phyloP scores from a whole-genome alignment of 2,113 vertebrate species.

The Laterallus jamaicensis region DNA sequence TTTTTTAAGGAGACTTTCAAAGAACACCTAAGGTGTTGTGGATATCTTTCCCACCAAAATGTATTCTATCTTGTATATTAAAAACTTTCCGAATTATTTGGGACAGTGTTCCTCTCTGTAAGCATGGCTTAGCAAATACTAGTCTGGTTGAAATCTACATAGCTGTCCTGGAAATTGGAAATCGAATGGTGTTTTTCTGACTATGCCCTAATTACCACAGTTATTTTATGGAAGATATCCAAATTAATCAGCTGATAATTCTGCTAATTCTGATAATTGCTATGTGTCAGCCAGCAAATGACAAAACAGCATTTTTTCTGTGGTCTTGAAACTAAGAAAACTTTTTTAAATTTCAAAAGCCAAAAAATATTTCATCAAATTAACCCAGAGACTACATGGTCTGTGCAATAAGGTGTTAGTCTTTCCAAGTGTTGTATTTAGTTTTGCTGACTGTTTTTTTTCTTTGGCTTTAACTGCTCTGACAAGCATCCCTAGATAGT shows the following conservation, averaged over 20 bases:
- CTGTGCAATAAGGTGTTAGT: background rate
- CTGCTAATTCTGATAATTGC: no score
- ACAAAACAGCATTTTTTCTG: background rate
- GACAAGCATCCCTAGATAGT: background rate
- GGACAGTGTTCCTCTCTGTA: background rate
- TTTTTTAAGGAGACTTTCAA: background rate
- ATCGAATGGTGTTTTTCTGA: background rate
- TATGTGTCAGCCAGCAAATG: background rate
- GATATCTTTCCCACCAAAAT: background rate
- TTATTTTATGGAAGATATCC: background rate
- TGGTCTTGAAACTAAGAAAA: background rate
- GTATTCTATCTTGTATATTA: background rate
- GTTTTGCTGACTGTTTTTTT: background rate
- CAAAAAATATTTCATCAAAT: background rate
- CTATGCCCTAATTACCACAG: background rate
- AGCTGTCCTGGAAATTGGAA: background rate
- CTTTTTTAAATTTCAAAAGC: background rate
- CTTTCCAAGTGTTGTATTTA: background rate
- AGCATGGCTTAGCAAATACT: background rate
- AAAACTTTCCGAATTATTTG: background rate
- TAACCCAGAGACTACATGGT: background rate
- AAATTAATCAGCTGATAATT: background rate
- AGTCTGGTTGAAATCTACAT: background rate
- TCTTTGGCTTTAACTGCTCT: background rate
- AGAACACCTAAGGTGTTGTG: background rate